Evolutionary conservation across 2,113 vertebrate genomes (phyloP).

Genomic region (Ceuthmochares aereus): DNA sequence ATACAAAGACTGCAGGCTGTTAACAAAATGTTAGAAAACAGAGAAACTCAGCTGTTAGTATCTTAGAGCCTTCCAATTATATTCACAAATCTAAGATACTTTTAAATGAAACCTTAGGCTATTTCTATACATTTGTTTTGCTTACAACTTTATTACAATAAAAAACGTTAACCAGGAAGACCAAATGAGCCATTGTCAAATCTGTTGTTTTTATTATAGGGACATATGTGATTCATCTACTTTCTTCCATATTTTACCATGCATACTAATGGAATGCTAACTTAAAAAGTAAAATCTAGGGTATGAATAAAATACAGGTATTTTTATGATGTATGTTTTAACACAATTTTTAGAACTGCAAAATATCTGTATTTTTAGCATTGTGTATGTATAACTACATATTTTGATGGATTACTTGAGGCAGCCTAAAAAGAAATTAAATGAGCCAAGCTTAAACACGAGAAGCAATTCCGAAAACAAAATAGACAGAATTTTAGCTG

Average conservation of each 20-base stretch:
- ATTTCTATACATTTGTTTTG: neutral
- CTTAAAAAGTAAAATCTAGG: neutral
- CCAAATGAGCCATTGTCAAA: neutral
- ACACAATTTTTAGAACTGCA: neutral
- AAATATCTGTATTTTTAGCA: neutral
- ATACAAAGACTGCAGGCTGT: neutral
- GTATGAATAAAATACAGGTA: neutral
- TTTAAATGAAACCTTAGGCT: neutral
- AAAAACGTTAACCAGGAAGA: neutral
- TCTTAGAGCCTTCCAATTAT: neutral
- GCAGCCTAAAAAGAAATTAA: neutral
- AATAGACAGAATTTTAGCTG: neutral
- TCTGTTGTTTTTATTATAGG: neutral
- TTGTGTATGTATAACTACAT: neutral
- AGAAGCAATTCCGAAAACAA: neutral
- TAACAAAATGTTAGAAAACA: neutral
- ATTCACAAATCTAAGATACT: neutral
- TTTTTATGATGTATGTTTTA: neutral
- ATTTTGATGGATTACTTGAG: neutral
- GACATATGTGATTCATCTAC: neutral
- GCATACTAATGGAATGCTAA: neutral
- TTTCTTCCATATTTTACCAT: neutral
- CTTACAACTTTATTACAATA: neutral
- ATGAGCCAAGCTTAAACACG: neutral
- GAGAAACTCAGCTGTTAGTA: neutral